Conservation (phyloP, 2,888 invertebrate genomes). For the Apomyelois bistriatella region DNA sequence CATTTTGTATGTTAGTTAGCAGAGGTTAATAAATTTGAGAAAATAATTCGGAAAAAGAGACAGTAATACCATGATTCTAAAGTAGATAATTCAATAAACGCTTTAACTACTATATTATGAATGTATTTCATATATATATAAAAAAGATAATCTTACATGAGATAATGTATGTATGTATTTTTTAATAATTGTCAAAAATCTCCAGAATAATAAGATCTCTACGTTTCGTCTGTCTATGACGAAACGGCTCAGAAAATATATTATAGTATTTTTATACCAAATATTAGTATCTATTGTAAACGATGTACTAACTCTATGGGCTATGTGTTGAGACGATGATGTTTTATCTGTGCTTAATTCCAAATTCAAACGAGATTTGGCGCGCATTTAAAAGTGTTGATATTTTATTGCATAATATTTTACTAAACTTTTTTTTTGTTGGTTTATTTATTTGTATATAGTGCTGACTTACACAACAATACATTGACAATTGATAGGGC, state of each 20-base stretch:
- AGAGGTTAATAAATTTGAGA: too few relatives aligned
- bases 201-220: constrained; percentile 19
- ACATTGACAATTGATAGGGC: too few relatives aligned
- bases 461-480: too few relatives aligned
- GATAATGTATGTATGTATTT: not conserved
- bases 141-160: not conserved
- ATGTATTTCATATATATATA: not conserved
- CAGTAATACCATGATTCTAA: not conserved
- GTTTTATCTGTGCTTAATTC: not conserved
- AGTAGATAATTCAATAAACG: not conserved
- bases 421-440: too few relatives aligned
- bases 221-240: constrained; percentile 13
- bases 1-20: too few relatives aligned
- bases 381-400: not conserved
- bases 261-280: constrained; percentile 57
- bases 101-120: not conserved
- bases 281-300: constrained; percentile 45
- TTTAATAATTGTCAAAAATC: not conserved
- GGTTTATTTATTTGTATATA: too few relatives aligned
- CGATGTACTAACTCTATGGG: constrained; percentile 9
- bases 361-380: not conserved
- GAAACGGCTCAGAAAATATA: constrained; percentile 20
- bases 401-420: constrained; percentile 18
- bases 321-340: constrained; percentile 9
- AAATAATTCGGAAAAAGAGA: too few relatives aligned